Percentiles rank a stretch among this genome's conserved stretches.
Evolutionary conservation across 2,113 vertebrate genomes (phyloP).

Genomic region (Monarcha castaneiventris): DNA sequence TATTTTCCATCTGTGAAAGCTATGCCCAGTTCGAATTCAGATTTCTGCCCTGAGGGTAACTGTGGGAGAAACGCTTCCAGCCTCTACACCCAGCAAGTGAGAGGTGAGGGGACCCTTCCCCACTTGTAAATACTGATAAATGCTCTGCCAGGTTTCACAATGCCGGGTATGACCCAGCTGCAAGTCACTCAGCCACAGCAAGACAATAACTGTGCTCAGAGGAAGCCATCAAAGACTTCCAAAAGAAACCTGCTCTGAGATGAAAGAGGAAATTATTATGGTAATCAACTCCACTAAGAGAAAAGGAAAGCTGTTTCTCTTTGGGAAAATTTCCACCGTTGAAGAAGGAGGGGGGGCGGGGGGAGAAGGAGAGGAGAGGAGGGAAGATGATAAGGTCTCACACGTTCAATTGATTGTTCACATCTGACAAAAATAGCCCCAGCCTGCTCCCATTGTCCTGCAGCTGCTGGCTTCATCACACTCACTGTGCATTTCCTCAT

Average conservation of each 20-base stretch:
- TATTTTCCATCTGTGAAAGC: conserved; percentile 2
- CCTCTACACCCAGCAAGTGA: background rate
- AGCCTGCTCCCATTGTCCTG: conserved; percentile 66
- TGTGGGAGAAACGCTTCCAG: background rate
- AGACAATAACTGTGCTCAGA: conserved; percentile 4
- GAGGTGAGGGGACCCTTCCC: background rate
- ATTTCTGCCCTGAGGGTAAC: background rate
- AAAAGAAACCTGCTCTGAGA: conserved; percentile 56
- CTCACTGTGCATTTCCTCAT: conserved; percentile 59
- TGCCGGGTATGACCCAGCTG: background rate
- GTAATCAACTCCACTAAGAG: conserved; percentile 58
- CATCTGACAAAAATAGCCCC: conserved; percentile 72
- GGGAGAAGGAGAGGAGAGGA: conserved; percentile 22
- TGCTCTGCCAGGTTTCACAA: background rate
- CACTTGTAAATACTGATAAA: background rate
- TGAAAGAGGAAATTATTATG: conserved; percentile 60
- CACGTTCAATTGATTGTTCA: conserved; percentile 58
- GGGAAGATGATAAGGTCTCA: conserved; percentile 46
- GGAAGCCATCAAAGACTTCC: conserved; percentile 51
- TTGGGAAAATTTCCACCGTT: conserved; percentile 57
- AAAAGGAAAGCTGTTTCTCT: conserved; percentile 62
- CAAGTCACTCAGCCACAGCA: conserved; percentile 12
- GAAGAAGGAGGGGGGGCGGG: conserved; percentile 13
- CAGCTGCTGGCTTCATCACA: conserved; percentile 60
- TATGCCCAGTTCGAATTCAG: background rate